Evolutionary conservation across 2,113 vertebrate genomes (phyloP), one percentile per base, ranked within the genome.

Genomic region (Paratilapia polleni): DNA sequence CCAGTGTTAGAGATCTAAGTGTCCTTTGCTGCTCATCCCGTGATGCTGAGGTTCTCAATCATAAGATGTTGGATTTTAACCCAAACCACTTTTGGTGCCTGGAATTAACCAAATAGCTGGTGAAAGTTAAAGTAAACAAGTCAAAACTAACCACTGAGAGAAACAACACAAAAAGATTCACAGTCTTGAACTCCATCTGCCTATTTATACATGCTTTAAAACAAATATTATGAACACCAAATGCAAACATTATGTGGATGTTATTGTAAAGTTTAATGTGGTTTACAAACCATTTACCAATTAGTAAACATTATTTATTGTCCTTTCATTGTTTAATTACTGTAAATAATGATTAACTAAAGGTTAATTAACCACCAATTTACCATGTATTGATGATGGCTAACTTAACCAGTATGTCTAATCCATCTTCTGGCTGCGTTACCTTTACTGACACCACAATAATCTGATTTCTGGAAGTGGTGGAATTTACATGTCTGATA

Each of bases 11-110:
- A 38, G 38, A 43, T 36, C 34, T 36, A 36, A 36, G 5, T 13
- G 41, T 43, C 41, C 41, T 43, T 0, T 0, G 24, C 22, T 19
- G 64, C 41, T 28, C 5, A 1, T 70, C 15, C 36, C 0, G 1
- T 68, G 41, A 2, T 68, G 41, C 1, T 26, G 24, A 68, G 38
- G 64, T 47, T 4, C 14, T 68, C 1, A 2, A 11, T 41, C 36
- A 24, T 14, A 8, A 41, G 8, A 43, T 68, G 38, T 19, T 28
- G 24, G 20, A 52, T 70, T 52, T 68, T 11, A 47, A 28, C 24
- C 41, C 22, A 68, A 66, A 10, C 0, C 41, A 66, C 22, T 34
- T 41, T 24, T 26, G 22, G 38, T 24, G 38, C 38, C 7, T 43
- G 6, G 6, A 34, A 6, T 6, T 34, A 34, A 34, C 34, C 34